Percentiles rank a stretch among this genome's conserved stretches.
Conservation (phyloP, 92 coral and sea anemone genomes). For the Actinostola sp. region DNA sequence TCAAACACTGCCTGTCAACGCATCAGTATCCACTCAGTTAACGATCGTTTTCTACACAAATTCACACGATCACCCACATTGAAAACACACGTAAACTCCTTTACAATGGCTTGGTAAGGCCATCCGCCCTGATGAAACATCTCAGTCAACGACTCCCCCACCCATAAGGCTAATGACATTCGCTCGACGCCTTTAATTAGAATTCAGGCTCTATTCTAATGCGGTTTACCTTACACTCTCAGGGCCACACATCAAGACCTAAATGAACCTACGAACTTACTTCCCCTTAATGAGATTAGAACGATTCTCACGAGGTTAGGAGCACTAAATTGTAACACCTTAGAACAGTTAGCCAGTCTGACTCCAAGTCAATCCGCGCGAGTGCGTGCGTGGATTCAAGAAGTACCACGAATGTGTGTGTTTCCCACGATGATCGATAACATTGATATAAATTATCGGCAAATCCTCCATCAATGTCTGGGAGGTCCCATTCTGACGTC, state of each 20-base stretch:
- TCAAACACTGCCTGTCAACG: no score
- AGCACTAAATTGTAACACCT: not conserved
- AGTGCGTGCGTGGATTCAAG: constrained; percentile 3
- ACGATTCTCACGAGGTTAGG: constrained; percentile 10
- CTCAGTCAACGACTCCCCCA: constrained; percentile 4
- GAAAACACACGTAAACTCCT: not conserved
- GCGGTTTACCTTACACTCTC: not conserved
- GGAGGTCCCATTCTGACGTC: constrained; percentile 10
- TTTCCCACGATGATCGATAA: constrained; percentile 17
- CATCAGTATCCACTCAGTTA: no score
- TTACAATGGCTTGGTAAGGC: not conserved
- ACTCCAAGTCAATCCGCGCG: not conserved
- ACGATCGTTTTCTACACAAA: no score
- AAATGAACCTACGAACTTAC: not conserved
- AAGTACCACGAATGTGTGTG: not conserved
- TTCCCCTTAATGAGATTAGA: constrained; percentile 15
- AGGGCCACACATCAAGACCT: constrained; percentile 8
- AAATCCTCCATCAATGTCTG: not conserved
- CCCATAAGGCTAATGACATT: constrained; percentile 14
- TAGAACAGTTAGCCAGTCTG: not conserved
- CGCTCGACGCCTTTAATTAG: constrained; percentile 15
- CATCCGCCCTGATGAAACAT: constrained; percentile 7
- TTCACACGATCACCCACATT: constrained; percentile 17
- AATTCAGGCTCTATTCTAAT: not conserved
- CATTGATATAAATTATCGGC: not conserved